These are phyloP conservation scores for Mycteria americana DNA, from an alignment of 2,797 vertebrate species.

Conservation along the genomic window DNA sequence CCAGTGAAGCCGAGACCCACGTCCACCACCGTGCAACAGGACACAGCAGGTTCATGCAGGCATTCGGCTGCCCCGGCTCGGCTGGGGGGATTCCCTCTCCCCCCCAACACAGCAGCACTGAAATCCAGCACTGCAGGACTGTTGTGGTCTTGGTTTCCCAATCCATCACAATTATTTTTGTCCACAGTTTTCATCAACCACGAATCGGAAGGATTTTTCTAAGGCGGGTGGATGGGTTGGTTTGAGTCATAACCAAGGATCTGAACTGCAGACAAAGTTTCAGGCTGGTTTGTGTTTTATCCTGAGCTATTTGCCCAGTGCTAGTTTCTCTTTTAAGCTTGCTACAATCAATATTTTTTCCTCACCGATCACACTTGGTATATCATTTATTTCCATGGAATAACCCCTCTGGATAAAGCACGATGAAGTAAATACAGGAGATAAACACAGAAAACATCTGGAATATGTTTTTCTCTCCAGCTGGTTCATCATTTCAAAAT, in stretches of 20 bases:
- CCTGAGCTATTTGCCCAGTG: not conserved
- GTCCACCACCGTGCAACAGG: fast-evolving
- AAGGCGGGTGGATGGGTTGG: not conserved
- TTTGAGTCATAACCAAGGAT: not conserved
- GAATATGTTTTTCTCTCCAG: conserved; percentile 47
- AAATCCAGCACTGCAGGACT: not conserved
- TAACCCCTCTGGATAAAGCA: conserved; percentile 24
- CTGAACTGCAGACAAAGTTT: not conserved
- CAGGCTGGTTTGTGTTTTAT: not conserved
- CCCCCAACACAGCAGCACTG: not conserved
- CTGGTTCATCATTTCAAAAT: conserved; percentile 48
- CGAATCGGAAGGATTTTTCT: not conserved
- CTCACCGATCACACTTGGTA: not conserved
- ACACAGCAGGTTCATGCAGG: fast-evolving
- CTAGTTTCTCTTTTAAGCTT: conserved; percentile 1
- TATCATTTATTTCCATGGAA: conserved; percentile 25
- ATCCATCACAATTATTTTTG: not conserved
- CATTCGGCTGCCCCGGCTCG: fast-evolving
- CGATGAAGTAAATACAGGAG: conserved; percentile 12
- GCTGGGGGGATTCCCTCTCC: not conserved
- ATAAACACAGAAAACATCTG: conserved; percentile 50
- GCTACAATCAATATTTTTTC: conserved; percentile 17
- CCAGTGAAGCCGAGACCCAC: fast-evolving
- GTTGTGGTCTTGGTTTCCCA: not conserved
- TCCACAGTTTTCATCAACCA: not conserved